Evolutionary conservation across 2,113 vertebrate genomes (phyloP).

Genomic region (Pelusios castaneus): DNA sequence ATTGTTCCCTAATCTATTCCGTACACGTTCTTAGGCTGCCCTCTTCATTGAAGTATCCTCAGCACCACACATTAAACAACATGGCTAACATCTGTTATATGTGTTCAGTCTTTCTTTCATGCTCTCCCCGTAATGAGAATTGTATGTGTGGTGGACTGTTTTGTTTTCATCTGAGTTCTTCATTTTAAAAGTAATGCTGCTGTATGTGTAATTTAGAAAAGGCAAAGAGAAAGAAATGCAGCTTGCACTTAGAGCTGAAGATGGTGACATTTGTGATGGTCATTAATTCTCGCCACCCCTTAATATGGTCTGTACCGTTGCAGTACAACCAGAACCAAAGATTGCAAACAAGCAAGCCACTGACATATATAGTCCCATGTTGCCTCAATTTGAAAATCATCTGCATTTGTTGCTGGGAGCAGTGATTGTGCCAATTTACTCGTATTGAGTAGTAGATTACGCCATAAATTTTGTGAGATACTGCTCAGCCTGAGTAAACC

Average conservation of each 20-base stretch:
- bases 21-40: neutral
- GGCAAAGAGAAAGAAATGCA: neutral
- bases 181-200: neutral
- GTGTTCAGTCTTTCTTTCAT: neutral
- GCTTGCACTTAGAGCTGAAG: neutral
- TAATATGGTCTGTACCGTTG: fast-evolving
- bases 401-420: neutral
- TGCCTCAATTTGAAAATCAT: neutral
- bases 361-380: neutral
- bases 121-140: too few species aligned
- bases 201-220: neutral
- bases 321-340: neutral
- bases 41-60: neutral
- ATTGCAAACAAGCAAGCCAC: neutral
- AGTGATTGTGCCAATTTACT: neutral
- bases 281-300: neutral
- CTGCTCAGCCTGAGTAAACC: neutral
- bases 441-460: neutral
- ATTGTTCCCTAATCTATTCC: conserved; percentile 21
- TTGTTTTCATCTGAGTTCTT: fast-evolving
- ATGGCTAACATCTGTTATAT: neutral
- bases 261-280: neutral
- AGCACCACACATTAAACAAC: neutral
- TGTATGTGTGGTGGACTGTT: neutral
- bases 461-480: neutral